These are phyloP conservation scores for Drymonia ruficornis DNA, from an alignment of 2,888 invertebrate genomes.

Conservation along the genomic window DNA sequence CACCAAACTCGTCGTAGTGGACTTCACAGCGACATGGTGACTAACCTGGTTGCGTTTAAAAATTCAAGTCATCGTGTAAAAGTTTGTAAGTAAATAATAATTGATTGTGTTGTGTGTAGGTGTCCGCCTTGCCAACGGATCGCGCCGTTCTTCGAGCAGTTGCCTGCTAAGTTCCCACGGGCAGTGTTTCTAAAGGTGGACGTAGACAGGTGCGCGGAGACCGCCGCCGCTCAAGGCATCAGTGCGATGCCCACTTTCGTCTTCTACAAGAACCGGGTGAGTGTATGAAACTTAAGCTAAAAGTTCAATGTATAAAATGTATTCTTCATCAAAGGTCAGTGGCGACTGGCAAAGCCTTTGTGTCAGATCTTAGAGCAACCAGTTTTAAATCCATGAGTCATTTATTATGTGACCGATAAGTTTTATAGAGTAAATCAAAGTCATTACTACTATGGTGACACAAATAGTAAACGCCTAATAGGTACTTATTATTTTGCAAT, in stretches of 20 bases:
- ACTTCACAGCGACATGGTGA: slow-evolving; percentile 97
- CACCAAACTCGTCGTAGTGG: slow-evolving; percentile 95
- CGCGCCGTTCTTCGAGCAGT: slow-evolving; percentile 95
- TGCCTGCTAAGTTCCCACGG: slow-evolving; percentile 93
- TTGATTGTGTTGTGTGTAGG: slow-evolving; percentile 80
- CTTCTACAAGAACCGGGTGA: slow-evolving; percentile 93
- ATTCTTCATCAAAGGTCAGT: too few relatives aligned
- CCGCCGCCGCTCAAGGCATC: slow-evolving; percentile 94
- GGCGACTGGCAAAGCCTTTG: too few relatives aligned
- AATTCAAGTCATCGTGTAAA: slow-evolving; percentile 64
- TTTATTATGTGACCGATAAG: too few relatives aligned
- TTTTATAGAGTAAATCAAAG: too few relatives aligned
- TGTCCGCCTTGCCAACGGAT: slow-evolving; percentile 98
- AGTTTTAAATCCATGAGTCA: too few relatives aligned
- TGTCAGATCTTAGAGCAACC: too few relatives aligned
- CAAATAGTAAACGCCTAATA: too few relatives aligned
- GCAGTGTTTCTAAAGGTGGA: slow-evolving; percentile 97
- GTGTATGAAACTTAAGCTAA: slow-evolving; percentile 16
- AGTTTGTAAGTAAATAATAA: slow-evolving; percentile 31
- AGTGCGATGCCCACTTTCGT: slow-evolving; percentile 99
- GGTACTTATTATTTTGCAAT: too few relatives aligned
- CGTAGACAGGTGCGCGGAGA: slow-evolving; percentile 96
- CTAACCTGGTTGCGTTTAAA: slow-evolving; percentile 54
- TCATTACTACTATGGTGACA: too few relatives aligned
- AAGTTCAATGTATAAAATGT: background rate